A percentile compares a stretch with the other conserved stretches of the same genome.
Evolutionary conservation across 2,888 invertebrate species (phyloP).

Genomic region (Pyrocoelia pectoralis): DNA sequence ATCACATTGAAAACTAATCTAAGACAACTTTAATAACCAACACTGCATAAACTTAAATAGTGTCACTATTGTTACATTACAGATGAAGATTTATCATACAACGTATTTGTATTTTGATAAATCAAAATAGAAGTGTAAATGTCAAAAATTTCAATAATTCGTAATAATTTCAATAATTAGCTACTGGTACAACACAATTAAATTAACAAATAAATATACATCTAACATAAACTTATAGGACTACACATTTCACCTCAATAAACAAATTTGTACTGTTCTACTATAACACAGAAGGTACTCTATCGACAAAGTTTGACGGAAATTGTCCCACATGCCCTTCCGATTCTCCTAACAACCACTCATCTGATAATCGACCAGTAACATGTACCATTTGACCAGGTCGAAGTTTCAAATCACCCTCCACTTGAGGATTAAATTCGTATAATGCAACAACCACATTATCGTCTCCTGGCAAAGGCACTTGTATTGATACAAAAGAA

Average conservation of each 20-base stretch:
- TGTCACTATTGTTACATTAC: too few species aligned
- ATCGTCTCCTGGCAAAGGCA: conserved; percentile 66
- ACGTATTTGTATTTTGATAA: too few species aligned
- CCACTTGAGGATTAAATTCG: conserved; percentile 69
- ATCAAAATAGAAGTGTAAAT: too few species aligned
- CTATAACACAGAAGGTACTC: conserved; percentile 55
- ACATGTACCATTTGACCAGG: conserved; percentile 66
- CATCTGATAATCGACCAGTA: conserved; percentile 73
- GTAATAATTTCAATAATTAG: too few species aligned
- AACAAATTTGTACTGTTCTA: not conserved
- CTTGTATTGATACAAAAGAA: conserved; percentile 79
- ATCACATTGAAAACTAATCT: not conserved
- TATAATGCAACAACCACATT: conserved; percentile 73
- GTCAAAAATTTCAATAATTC: too few species aligned
- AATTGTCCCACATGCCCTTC: conserved; percentile 76
- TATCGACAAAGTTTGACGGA: conserved; percentile 78
- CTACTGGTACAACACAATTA: not conserved
- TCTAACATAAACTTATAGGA: not conserved
- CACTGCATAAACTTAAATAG: too few species aligned
- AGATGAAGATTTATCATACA: too few species aligned
- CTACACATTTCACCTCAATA: not conserved
- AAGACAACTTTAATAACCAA: not conserved
- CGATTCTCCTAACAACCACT: conserved; percentile 81
- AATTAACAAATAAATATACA: not conserved
- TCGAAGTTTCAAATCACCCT: conserved; percentile 50